Evolutionary conservation across 23 tunicate genomes (phyloP).

Genomic region (Halocynthia roretzi): DNA sequence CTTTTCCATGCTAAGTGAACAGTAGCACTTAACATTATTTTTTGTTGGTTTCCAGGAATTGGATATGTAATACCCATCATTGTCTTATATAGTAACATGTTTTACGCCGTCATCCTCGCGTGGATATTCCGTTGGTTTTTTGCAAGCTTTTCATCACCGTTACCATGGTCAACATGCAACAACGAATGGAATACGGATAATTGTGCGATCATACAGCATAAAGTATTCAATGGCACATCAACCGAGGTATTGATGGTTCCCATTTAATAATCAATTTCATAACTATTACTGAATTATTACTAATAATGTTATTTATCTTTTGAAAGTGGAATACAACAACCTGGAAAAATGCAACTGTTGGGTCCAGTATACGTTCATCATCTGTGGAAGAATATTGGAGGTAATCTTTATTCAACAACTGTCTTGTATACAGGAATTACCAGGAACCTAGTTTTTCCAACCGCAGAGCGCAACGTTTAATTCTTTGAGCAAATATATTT

Average conservation of each 20-base stretch:
- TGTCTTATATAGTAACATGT: neutral
- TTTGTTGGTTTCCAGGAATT: neutral
- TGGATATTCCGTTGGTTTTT: neutral
- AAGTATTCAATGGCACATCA: neutral
- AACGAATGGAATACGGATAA: slow-evolving; percentile 1
- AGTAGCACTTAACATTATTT: neutral
- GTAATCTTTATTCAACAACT: neutral
- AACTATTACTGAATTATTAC: too few relatives aligned
- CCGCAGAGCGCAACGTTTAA: too few relatives aligned
- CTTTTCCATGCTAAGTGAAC: too few relatives aligned
- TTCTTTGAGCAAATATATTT: too few relatives aligned
- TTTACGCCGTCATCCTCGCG: neutral
- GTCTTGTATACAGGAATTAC: too few relatives aligned
- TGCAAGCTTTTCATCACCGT: neutral
- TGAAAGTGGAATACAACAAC: slow-evolving; percentile 28
- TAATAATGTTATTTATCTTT: neutral
- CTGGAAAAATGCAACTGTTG: slow-evolving; percentile 1
- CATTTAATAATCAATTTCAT: too few relatives aligned
- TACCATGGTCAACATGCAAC: neutral
- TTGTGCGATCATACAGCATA: neutral
- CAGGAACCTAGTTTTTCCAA: too few relatives aligned
- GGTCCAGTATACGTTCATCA: neutral
- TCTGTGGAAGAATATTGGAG: neutral
- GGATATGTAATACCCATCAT: neutral
- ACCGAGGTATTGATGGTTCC: too few relatives aligned